Evolutionary conservation across 2,113 vertebrate species (phyloP).

Genomic region (Malaclemys terrapin): DNA sequence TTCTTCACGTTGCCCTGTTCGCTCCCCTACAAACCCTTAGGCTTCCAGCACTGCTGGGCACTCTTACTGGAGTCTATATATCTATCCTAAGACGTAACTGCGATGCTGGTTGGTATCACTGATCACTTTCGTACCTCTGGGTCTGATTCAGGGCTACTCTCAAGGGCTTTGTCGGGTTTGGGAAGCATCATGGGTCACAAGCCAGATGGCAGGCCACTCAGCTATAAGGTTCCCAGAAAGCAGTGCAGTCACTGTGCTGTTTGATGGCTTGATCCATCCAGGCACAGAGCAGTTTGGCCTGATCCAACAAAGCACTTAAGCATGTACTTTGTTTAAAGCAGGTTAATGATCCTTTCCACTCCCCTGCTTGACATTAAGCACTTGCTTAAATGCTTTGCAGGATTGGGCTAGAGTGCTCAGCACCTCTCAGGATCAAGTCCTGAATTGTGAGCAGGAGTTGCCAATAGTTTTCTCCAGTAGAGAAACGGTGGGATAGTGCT

Average conservation of each 20-base stretch:
- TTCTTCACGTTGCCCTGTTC: fast-evolving
- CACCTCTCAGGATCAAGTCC: not conserved
- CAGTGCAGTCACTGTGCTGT: not conserved
- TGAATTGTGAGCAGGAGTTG: not conserved
- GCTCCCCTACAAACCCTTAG: not conserved
- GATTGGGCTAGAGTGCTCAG: not conserved
- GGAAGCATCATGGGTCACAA: not conserved
- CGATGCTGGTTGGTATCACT: not conserved
- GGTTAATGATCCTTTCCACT: not conserved
- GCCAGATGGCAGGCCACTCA: not conserved
- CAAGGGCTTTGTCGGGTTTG: too few relatives aligned
- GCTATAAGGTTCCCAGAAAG: not conserved
- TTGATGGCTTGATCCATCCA: not conserved
- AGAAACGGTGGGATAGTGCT: not conserved
- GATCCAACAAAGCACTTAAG: not conserved
- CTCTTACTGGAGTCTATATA: not conserved
- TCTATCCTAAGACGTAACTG: fast-evolving
- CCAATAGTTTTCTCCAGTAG: not conserved
- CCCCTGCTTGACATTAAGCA: not conserved
- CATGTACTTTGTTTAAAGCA: not conserved
- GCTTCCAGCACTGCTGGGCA: not conserved
- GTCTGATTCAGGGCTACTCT: not conserved
- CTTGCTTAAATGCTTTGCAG: not conserved
- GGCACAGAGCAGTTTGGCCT: not conserved
- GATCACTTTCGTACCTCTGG: not conserved